Evolutionary conservation across 2,888 invertebrate species (phyloP).

Genomic region (Heliconius erato): DNA sequence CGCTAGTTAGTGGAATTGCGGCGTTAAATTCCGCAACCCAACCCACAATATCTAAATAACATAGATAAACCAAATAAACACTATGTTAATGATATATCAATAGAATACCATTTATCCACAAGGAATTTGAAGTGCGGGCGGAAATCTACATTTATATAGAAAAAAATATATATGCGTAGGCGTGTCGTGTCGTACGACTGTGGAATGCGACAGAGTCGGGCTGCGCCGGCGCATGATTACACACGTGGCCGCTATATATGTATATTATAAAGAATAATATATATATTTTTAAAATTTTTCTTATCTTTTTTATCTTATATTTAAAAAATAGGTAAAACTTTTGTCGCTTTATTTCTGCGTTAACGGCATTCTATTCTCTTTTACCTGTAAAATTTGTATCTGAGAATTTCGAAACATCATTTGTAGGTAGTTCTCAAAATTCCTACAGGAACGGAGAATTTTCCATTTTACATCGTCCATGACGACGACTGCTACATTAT

Average conservation of each 20-base stretch:
- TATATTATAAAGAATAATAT: not conserved
- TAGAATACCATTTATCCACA: not conserved
- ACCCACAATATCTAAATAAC: not conserved
- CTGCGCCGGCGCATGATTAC: constrained; percentile 24
- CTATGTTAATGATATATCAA: constrained; percentile 15
- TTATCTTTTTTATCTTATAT: not conserved
- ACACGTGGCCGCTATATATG: constrained; percentile 19
- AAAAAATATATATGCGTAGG: constrained; percentile 19
- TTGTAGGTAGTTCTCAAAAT: no score
- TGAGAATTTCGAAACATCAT: no score
- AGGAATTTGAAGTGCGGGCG: constrained; percentile 26
- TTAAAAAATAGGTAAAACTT: not conserved
- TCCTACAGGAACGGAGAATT: no score
- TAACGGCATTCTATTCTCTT: no score
- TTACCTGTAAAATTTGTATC: no score
- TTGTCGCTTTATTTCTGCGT: no score
- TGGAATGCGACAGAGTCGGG: constrained; percentile 26
- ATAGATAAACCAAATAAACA: not conserved
- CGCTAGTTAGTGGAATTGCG: not conserved
- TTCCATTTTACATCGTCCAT: no score
- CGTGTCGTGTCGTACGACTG: constrained; percentile 17
- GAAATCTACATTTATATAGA: constrained; percentile 32
- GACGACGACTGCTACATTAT: no score
- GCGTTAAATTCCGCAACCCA: not conserved
- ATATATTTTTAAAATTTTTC: not conserved